These are phyloP conservation scores for Urosaurus nigricauda DNA, from an alignment of 2,797 vertebrate species.

Conservation along the genomic window DNA sequence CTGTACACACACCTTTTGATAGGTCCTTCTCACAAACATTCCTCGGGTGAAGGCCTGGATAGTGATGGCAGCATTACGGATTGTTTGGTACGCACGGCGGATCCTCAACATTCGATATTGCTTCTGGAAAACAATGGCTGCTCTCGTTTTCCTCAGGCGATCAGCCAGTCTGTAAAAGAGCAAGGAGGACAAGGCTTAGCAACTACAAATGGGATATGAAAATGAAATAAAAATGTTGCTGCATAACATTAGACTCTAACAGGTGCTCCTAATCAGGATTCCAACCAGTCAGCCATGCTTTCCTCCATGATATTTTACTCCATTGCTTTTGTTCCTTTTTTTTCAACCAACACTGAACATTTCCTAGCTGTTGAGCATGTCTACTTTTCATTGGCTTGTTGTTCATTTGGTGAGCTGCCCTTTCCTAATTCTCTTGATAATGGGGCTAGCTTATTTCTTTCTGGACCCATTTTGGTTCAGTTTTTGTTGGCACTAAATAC, in stretches of 20 bases:
- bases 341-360: neutral
- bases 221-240: neutral
- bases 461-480: neutral
- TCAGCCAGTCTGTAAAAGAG: slow-evolving; percentile 80
- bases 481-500: neutral
- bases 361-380: neutral
- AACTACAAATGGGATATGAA: neutral
- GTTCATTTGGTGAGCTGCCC: neutral
- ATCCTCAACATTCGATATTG: slow-evolving; percentile 89
- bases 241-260: no score
- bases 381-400: neutral
- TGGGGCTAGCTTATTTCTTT: neutral
- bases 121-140: slow-evolving; percentile 88
- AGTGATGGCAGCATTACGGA: slow-evolving; percentile 78
- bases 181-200: slow-evolving; percentile 7
- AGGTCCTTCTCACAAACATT: slow-evolving; percentile 88
- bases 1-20: slow-evolving; percentile 82
- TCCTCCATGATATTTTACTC: neutral
- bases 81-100: slow-evolving; percentile 77
- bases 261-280: neutral
- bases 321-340: neutral
- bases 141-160: slow-evolving; percentile 84
- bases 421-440: neutral
- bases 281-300: neutral
- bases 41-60: slow-evolving; percentile 91